Percentiles rank a stretch among this genome's conserved stretches.
Conservation (phyloP, 2,797 vertebrate species). For the Urocyon cinereoargenteus region DNA sequence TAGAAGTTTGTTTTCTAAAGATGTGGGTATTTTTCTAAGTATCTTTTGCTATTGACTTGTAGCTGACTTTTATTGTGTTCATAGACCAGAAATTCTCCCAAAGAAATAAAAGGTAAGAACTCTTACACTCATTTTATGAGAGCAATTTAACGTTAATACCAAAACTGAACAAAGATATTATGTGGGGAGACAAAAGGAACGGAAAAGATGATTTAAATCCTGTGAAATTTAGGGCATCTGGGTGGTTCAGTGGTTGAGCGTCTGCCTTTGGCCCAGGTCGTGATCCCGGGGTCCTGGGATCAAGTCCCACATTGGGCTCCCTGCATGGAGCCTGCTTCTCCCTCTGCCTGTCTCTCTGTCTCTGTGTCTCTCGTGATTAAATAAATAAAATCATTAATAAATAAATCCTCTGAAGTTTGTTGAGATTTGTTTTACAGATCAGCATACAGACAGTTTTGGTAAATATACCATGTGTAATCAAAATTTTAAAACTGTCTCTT, state of each 20-base stretch:
- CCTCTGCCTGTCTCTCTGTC: too few relatives aligned
- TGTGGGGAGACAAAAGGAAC: background rate
- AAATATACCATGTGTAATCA: background rate
- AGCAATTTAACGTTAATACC: background rate
- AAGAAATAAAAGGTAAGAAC: background rate
- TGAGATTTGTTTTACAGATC: background rate
- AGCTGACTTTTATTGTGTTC: background rate
- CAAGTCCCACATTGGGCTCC: too few relatives aligned
- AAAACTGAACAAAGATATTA: background rate
- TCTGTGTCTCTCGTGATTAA: too few relatives aligned
- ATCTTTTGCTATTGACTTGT: background rate
- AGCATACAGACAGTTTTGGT: background rate
- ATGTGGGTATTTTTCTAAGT: background rate
- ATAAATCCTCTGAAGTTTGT: background rate
- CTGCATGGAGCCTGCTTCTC: too few relatives aligned
- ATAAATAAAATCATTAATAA: background rate
- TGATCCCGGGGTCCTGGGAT: too few relatives aligned
- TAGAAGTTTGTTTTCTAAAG: background rate
- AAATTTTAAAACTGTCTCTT: background rate
- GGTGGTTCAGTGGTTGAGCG: too few relatives aligned
- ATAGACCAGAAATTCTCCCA: background rate
- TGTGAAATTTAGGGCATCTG: background rate
- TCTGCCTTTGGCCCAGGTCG: too few relatives aligned
- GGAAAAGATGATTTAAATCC: background rate
- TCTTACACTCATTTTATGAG: background rate